Percentiles rank a stretch among this genome's conserved stretches.
These are phyloP conservation scores for Lichenostomus cassidix DNA, from an alignment of 2,113 vertebrate species.

Conservation along the genomic window DNA sequence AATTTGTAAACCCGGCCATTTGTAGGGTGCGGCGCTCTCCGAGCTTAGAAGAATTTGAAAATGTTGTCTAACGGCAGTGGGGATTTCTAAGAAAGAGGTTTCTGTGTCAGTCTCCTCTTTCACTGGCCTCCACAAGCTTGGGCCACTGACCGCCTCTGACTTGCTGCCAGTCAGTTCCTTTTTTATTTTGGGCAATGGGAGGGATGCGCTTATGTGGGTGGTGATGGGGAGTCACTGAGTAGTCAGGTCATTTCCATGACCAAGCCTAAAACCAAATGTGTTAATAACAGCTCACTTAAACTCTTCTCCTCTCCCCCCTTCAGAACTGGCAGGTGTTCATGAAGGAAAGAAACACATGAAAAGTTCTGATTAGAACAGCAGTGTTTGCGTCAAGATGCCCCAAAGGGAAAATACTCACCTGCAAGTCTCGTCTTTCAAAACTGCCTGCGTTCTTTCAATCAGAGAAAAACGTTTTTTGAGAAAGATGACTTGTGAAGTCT, in stretches of 20 bases:
- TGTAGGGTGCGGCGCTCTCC: too few species aligned
- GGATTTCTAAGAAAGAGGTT: not conserved
- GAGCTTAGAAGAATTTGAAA: not conserved
- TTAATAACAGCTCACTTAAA: not conserved
- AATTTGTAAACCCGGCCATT: accelerated
- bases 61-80: not conserved
- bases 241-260: not conserved
- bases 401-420: not conserved
- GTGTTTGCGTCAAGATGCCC: constrained; percentile 26
- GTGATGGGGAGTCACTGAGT: not conserved
- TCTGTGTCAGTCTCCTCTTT: not conserved
- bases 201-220: not conserved
- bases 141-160: not conserved
- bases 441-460: not conserved
- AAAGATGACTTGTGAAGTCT: constrained; percentile 45
- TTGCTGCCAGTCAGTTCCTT: not conserved
- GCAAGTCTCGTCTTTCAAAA: not conserved
- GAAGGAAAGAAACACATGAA: not conserved
- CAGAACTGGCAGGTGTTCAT: not conserved
- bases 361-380: not conserved
- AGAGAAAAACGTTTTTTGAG: not conserved
- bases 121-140: not conserved
- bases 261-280: not conserved
- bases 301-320: not conserved
- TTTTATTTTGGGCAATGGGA: too few species aligned